Percentiles rank a stretch among this genome's conserved stretches.
These are phyloP conservation scores for Ictidomys tridecemlineatus DNA, from an alignment of 2,113 vertebrate genomes.

Conservation along the genomic window DNA sequence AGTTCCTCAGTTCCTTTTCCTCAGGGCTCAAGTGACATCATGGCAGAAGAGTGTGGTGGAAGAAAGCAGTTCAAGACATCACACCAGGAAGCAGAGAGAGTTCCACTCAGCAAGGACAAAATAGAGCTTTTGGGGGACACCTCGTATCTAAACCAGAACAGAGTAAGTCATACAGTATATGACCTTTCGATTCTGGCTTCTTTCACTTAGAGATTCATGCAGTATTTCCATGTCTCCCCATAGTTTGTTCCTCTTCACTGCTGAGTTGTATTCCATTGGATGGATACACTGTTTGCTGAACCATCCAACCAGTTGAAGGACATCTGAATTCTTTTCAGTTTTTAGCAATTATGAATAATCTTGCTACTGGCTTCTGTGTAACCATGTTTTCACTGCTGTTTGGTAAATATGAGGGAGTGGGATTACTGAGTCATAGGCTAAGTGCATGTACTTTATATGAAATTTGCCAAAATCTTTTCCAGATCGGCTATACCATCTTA, in stretches of 20 bases:
- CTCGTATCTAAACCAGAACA: no score
- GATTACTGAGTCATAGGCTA: background rate
- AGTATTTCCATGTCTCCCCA: background rate
- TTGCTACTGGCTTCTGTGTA: background rate
- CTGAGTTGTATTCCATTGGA: background rate
- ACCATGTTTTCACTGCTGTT: background rate
- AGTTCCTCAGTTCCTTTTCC: no score
- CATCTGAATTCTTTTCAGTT: background rate
- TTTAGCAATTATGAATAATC: background rate
- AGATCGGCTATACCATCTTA: background rate
- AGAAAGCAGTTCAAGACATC: no score
- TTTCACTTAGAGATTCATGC: background rate
- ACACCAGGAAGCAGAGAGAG: no score
- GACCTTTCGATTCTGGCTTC: background rate
- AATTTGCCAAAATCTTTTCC: background rate
- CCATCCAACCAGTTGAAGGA: background rate
- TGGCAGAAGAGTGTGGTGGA: no score
- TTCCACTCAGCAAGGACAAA: no score
- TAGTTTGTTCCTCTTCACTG: background rate
- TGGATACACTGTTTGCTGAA: background rate
- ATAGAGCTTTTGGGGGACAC: no score
- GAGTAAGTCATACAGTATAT: background rate
- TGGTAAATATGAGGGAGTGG: background rate
- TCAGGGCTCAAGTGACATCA: no score
- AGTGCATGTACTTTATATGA: background rate